These are phyloP conservation scores for Phymatocera aterrima DNA, from an alignment of 2,888 invertebrate species.

Conservation along the genomic window DNA sequence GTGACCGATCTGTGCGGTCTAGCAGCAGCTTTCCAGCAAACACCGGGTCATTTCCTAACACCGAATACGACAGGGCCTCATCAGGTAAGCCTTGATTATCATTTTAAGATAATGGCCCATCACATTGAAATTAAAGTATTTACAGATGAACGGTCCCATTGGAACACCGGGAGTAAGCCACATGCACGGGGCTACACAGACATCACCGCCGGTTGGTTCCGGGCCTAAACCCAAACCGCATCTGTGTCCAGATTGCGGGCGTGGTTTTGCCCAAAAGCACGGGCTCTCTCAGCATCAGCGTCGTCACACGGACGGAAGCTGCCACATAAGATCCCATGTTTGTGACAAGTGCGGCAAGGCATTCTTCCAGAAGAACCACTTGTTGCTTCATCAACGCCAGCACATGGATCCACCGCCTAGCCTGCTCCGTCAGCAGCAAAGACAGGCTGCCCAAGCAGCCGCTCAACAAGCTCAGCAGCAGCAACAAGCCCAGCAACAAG, in stretches of 20 bases:
- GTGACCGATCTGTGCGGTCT: slow-evolving; percentile 89
- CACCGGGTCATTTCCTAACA: slow-evolving; percentile 79
- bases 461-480: slow-evolving; percentile 67
- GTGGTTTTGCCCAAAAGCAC: slow-evolving; percentile 90
- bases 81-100: slow-evolving; percentile 64
- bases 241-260: slow-evolving; percentile 87
- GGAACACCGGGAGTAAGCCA: slow-evolving; percentile 70
- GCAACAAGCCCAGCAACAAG: slow-evolving; percentile 58
- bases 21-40: slow-evolving; percentile 84
- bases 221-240: slow-evolving; percentile 83
- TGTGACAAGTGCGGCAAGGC: slow-evolving; percentile 90
- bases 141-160: slow-evolving; percentile 72
- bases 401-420: slow-evolving; percentile 83
- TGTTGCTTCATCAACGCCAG: slow-evolving; percentile 88
- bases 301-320: slow-evolving; percentile 87
- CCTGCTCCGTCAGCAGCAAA: slow-evolving; percentile 72
- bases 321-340: slow-evolving; percentile 86
- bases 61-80: slow-evolving; percentile 70
- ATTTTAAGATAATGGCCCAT: slow-evolving; percentile 41
- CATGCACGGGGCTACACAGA: slow-evolving; percentile 72
- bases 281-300: slow-evolving; percentile 88
- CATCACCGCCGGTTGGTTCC: slow-evolving; percentile 71
- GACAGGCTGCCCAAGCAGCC: slow-evolving; percentile 72
- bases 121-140: slow-evolving; percentile 53
- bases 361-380: slow-evolving; percentile 91